Evolutionary conservation across 92 coral and sea anemone species (phyloP), one percentile per base, ranked within the genome.

Genomic region (Bergia puertoricense): DNA sequence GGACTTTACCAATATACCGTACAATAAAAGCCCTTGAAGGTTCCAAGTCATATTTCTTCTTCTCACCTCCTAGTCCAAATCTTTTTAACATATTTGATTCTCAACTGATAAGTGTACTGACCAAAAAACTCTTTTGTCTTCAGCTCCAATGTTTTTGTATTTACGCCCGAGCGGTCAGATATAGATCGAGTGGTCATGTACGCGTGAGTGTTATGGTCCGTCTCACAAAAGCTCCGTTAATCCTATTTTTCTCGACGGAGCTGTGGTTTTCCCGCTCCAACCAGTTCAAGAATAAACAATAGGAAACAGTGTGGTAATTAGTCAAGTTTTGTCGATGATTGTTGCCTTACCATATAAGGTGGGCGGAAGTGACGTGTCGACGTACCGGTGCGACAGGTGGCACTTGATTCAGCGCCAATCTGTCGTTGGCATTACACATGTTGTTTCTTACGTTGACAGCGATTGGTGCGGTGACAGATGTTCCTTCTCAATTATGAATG

Each of bases 21-120:
- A 93, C 98, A 69, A 95, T 93, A 54, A 93, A 95, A n/a, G 94
- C 89, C 75, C 86, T 88, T 13, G 91, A 56, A 4, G 94, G 96
- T 46, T 93, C 92, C 14, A 95, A 43, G 50, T 93, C 90, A 85
- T 95, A 95, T 74, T 91, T 92, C 77, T 89, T 88, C 74, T 89
- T 93, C 43, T 88, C 90, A 40, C 92, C 68, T 74, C 90, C 92
- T 22, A 94, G 71, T 77, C 93, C 91, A 51, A 94, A 36, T 38
- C 93, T 88, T 76, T 90, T 92, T 43, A 76, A 85, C 90, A 77
- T 75, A 69, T 71, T 44, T 76, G 36, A 85, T 74, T 69, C 50
- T 44, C 14, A 22, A 73, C 65, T 79, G 18, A 69, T 23, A 45
- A 69, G 10, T 18, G 39, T 8, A 30, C 22, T 68, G 73, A 67